Evolutionary conservation across 2,797 vertebrate genomes (phyloP).

Genomic region (Mallotus villosus): DNA sequence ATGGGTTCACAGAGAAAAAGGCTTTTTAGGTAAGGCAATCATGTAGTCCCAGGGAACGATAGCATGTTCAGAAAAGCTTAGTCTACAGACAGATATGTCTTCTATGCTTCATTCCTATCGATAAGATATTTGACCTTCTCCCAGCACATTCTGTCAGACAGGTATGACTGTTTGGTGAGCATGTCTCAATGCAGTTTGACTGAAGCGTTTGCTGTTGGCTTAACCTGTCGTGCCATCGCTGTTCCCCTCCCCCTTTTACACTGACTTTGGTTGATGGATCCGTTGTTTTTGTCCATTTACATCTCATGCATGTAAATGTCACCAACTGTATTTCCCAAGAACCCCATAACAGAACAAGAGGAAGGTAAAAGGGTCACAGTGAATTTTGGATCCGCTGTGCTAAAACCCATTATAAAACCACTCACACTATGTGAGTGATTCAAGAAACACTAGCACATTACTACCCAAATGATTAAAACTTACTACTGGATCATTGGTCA

Average conservation of each 20-base stretch:
- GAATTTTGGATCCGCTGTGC: slow-evolving; percentile 21
- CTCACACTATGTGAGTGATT: slow-evolving; percentile 12
- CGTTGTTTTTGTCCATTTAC: slow-evolving; percentile 50
- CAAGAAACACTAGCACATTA: not conserved
- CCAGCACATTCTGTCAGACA: slow-evolving; percentile 34
- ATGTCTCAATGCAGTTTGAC: slow-evolving; percentile 59
- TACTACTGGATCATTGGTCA: too few relatives aligned
- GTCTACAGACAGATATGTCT: too few relatives aligned
- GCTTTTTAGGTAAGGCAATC: too few relatives aligned
- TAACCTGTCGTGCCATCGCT: slow-evolving; percentile 34
- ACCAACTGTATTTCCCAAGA: slow-evolving; percentile 29
- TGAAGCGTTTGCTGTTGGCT: slow-evolving; percentile 48
- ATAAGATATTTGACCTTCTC: slow-evolving; percentile 56
- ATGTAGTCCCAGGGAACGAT: too few relatives aligned
- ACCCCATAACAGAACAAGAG: slow-evolving; percentile 27
- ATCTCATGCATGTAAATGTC: slow-evolving; percentile 55
- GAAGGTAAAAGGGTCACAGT: slow-evolving; percentile 1
- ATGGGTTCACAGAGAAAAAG: too few relatives aligned
- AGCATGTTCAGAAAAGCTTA: too few relatives aligned
- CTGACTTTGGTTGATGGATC: slow-evolving; percentile 33
- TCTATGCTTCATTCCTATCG: slow-evolving; percentile 15
- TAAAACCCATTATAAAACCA: slow-evolving; percentile 1
- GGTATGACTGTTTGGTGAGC: slow-evolving; percentile 30
- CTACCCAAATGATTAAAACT: not conserved
- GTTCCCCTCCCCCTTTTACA: slow-evolving; percentile 26